Conservation (phyloP, 2,888 invertebrate genomes). For the Himalopsyche tibetana region DNA sequence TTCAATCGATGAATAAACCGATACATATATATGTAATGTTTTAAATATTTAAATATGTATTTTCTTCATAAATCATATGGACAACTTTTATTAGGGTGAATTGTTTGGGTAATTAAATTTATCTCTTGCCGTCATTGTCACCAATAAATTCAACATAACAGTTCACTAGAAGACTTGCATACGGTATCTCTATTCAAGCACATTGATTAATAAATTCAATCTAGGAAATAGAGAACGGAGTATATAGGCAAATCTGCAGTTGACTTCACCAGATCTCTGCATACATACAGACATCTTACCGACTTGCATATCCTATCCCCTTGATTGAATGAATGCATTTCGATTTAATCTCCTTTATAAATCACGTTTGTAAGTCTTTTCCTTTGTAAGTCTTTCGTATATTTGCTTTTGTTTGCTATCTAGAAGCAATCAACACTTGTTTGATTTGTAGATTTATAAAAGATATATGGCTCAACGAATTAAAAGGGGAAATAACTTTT, state of each 20-base stretch:
- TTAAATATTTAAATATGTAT: no score
- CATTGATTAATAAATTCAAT: constrained; percentile 18
- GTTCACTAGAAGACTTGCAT: neutral
- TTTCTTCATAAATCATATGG: no score
- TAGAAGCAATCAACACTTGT: no score
- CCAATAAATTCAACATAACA: neutral
- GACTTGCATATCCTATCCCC: constrained; percentile 8
- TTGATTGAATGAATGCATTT: constrained; percentile 32
- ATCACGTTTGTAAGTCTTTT: neutral
- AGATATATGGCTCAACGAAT: no score
- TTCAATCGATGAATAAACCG: no score
- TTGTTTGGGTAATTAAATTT: no score
- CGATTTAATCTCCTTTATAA: constrained; percentile 16
- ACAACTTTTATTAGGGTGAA: no score
- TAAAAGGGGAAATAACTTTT: no score
- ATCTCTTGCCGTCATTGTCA: neutral
- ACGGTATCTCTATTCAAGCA: neutral
- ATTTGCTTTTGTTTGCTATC: no score
- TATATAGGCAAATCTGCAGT: neutral
- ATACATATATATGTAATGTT: no score
- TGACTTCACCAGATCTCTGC: neutral
- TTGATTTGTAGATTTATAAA: no score
- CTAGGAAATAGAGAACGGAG: neutral
- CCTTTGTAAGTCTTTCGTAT: no score
- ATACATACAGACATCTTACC: neutral